Base-by-base conservation (phyloP, 1,140 invertebrate species). In the Drosophila bocqueti region DNA sequence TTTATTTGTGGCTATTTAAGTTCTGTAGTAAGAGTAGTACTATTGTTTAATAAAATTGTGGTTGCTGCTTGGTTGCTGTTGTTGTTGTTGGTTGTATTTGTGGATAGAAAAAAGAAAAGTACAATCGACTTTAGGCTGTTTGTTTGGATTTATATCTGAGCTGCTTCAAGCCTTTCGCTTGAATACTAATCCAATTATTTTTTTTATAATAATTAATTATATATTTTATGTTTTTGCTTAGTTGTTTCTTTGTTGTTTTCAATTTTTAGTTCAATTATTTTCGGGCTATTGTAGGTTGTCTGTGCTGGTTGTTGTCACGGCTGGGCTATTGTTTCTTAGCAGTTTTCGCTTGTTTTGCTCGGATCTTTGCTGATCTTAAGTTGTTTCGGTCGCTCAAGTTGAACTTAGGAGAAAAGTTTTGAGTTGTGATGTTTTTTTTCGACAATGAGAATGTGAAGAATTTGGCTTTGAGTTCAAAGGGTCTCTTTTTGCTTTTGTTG, bases 91-190 rank as follows among this genome's bases (percentile, higher is more conserved):
- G 46, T 77, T 81, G 74, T 81, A 80, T 68, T 71, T 74, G 81
- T 55, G 79, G 62, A 79, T 89, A 84, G 84, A 89, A 89, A 87
- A 91, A 91, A 92, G 81, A 91, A 85, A 91, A 89, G 68, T 89
- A 92, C 91, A 92, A 92, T 92, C 91, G 91, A 92, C 91, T 87
- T 84, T 84, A 85, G 91, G 91, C 91, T 91, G 74, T 66, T 82
- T 61, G 60, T 68, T 76, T 78, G 58, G 46, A 65, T 68, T 65
- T 43, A 52, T 29, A 54, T 69, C 47, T 69, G 67, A 69, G 67
- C 63, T 71, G 21, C 21, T 55, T 55, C 61, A 63, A 54, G 36
- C 47, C 10, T 16, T 13, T 21, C 36, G 61, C 43, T 55, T 55
- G 49, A 67, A 71, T 31, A 68, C n/a, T 9, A 13, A 46, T 66